phyloP scores from a whole-genome alignment of 53 echinoderm and acorn worm genomes.

The Holothuria scabra region DNA sequence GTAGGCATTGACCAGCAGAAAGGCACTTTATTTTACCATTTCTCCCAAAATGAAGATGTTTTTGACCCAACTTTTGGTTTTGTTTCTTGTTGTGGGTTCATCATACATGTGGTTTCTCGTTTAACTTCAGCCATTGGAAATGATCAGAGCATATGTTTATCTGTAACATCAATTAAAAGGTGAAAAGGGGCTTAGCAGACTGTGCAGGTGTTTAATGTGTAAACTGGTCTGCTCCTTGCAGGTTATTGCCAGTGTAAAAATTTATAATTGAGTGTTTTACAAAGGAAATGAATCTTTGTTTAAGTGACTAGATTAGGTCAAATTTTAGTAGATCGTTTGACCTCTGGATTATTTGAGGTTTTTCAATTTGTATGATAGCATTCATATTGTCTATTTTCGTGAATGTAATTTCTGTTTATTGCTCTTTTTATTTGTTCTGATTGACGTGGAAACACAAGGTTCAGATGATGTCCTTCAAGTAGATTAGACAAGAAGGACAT shows the following conservation, averaged over 20 bases:
- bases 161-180: conserved; percentile 47
- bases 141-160: conserved; percentile 39
- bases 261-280: neutral
- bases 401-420: no score
- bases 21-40: neutral
- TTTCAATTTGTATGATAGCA: neutral
- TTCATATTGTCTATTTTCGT: no score
- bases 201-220: conserved; percentile 28
- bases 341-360: conserved; percentile 17
- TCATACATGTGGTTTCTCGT: conserved; percentile 30
- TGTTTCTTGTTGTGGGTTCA: neutral
- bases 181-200: conserved; percentile 15
- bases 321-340: neutral
- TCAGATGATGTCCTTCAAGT: no score
- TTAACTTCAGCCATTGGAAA: conserved; percentile 40
- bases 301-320: conserved; percentile 39
- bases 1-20: conserved; percentile 27
- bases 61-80: conserved; percentile 23
- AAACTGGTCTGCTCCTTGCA: neutral
- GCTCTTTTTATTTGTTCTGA: no score
- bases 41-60: neutral
- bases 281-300: conserved; percentile 36
- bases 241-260: neutral
- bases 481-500: no score
- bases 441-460: no score